Evolutionary conservation across 2,113 vertebrate genomes (phyloP).

Genomic region (Neodon shergylaensis): DNA sequence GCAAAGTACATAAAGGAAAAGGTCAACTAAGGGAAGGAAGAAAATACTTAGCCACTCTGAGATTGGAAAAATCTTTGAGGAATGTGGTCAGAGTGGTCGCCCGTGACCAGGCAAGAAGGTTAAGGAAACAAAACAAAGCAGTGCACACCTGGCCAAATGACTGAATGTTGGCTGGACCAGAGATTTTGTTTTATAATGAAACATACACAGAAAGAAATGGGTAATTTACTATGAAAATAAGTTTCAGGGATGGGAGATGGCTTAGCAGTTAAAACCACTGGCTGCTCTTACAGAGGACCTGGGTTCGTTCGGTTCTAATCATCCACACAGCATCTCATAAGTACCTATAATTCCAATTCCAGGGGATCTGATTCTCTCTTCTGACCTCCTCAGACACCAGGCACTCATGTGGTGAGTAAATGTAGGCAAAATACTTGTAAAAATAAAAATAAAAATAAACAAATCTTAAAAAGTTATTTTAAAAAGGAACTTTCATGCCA

Average conservation of each 20-base stretch:
- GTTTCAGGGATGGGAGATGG: slow-evolving; percentile 39
- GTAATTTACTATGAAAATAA: slow-evolving; percentile 39
- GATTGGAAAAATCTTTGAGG: slow-evolving; percentile 47
- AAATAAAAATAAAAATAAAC: background rate
- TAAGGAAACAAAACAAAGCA: slow-evolving; percentile 63
- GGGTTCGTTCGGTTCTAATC: background rate
- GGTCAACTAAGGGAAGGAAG: slow-evolving; percentile 59
- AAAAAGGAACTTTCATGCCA: background rate
- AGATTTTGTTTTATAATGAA: slow-evolving; percentile 40
- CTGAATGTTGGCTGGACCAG: slow-evolving; percentile 31
- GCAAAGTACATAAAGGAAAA: slow-evolving; percentile 51
- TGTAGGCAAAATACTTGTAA: background rate
- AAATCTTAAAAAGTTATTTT: background rate
- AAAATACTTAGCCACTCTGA: slow-evolving; percentile 63
- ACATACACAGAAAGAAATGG: slow-evolving; percentile 29
- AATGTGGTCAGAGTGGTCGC: slow-evolving; percentile 66
- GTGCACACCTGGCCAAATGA: background rate
- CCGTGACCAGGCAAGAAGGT: slow-evolving; percentile 61
- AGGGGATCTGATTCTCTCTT: background rate
- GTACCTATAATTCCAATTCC: background rate
- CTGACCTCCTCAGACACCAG: background rate
- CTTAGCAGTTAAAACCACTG: background rate
- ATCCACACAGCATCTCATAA: background rate
- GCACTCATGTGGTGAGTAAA: background rate
- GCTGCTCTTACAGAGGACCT: background rate